phyloP scores from a whole-genome alignment of 2,888 invertebrate species.

The Escarpia spicata region DNA sequence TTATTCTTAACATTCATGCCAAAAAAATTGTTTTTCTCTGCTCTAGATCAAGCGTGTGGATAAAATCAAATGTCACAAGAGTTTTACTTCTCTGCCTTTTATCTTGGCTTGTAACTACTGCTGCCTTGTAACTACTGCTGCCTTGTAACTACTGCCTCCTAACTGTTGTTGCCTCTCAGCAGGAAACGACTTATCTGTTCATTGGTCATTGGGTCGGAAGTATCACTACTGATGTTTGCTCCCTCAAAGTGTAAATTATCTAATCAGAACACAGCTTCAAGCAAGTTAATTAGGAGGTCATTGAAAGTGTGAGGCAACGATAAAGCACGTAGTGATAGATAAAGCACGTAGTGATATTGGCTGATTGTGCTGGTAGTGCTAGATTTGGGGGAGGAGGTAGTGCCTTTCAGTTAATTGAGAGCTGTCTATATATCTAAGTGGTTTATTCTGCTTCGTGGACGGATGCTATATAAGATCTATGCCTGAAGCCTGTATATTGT shows the following conservation, averaged over 20 bases:
- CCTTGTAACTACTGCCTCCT: too few species aligned
- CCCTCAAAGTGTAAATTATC: neutral
- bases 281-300: neutral
- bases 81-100: neutral
- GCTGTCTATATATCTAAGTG: neutral
- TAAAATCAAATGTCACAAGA: neutral
- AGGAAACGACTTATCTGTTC: neutral
- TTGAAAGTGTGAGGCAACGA: neutral
- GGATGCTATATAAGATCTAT: neutral
- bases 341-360: neutral
- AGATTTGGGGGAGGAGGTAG: neutral
- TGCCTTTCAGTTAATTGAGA: neutral
- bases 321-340: neutral
- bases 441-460: neutral
- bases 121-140: too few species aligned
- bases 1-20: neutral
- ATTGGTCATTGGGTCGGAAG: neutral
- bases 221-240: neutral
- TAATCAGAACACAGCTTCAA: neutral
- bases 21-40: neutral
- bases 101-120: neutral
- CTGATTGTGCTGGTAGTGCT: neutral
- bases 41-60: neutral
- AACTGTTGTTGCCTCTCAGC: neutral
- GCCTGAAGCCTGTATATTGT: neutral